A percentile compares a stretch with the other conserved stretches of the same genome.
Conservation (phyloP, 1,140 invertebrate species). For the Danaus melanippus region DNA sequence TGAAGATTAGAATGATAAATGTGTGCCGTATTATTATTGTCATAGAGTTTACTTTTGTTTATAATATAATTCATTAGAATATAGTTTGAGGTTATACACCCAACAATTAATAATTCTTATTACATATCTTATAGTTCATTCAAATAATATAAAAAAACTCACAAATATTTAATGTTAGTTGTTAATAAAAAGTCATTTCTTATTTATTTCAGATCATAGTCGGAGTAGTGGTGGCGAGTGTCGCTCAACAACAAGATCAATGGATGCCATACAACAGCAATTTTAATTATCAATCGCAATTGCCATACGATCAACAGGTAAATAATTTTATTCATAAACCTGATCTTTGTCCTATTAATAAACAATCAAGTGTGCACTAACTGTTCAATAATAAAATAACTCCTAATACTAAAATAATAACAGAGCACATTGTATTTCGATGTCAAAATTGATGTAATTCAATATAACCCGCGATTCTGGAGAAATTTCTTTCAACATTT, state of each 20-base stretch:
- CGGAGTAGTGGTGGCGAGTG: slow-evolving; percentile 8
- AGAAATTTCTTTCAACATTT: too few relatives aligned
- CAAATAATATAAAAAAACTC: slow-evolving; percentile 1
- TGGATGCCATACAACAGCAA: slow-evolving; percentile 32
- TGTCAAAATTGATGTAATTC: too few relatives aligned
- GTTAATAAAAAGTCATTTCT: background rate
- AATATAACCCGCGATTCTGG: too few relatives aligned
- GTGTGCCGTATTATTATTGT: too few relatives aligned
- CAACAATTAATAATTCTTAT: too few relatives aligned
- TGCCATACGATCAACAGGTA: slow-evolving; percentile 36
- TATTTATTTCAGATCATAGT: slow-evolving; percentile 15
- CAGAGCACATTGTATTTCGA: too few relatives aligned
- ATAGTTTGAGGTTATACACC: too few relatives aligned
- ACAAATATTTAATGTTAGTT: background rate
- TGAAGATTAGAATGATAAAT: too few relatives aligned
- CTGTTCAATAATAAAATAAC: background rate
- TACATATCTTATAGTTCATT: background rate
- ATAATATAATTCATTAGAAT: too few relatives aligned
- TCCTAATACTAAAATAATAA: too few relatives aligned
- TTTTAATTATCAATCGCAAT: slow-evolving; percentile 23
- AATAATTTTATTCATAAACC: background rate
- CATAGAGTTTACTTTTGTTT: too few relatives aligned
- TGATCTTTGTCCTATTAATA: background rate
- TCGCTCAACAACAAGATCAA: slow-evolving; percentile 23
- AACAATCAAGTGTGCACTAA: background rate